Evolutionary conservation across 1,140 invertebrate genomes (phyloP).

Genomic region (Pantala flavescens): DNA sequence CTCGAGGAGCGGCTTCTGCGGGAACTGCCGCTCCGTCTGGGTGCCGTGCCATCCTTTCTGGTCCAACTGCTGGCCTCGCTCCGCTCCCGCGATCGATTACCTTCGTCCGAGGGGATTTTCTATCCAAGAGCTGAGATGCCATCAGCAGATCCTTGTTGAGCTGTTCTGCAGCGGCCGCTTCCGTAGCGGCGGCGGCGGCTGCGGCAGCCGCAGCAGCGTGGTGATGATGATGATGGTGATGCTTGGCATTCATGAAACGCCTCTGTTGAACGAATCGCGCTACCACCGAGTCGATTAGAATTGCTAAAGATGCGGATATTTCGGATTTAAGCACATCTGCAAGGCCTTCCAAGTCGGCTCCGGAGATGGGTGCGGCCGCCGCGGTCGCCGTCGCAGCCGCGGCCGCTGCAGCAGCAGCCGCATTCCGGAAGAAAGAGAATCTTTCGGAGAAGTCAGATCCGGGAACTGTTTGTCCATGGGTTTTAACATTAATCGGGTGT

Average conservation of each 20-base stretch:
- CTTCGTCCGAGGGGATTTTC: constrained; percentile 72
- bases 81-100: constrained; percentile 49
- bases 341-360: constrained; percentile 70
- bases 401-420: constrained; percentile 33
- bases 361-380: constrained; percentile 46
- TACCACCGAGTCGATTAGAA: constrained; percentile 80
- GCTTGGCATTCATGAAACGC: constrained; percentile 44
- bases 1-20: constrained; percentile 35
- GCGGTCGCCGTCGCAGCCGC: constrained; percentile 13
- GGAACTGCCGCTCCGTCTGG: background rate
- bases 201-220: constrained; percentile 61
- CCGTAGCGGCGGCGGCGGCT: constrained; percentile 49
- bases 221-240: constrained; percentile 34
- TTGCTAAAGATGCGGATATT: constrained; percentile 69
- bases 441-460: constrained; percentile 39
- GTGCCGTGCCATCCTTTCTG: constrained; percentile 28
- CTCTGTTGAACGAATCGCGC: constrained; percentile 72
- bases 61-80: constrained; percentile 28
- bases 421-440: constrained; percentile 33
- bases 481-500: constrained; percentile 36
- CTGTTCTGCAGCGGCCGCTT: constrained; percentile 53
- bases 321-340: constrained; percentile 83
- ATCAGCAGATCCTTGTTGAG: constrained; percentile 65
- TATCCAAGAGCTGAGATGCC: constrained; percentile 65
- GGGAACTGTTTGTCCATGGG: constrained; percentile 50